Evolutionary conservation across 2,797 vertebrate species (phyloP), one percentile per base, ranked within the genome.

Genomic region (Taeniopygia guttata): DNA sequence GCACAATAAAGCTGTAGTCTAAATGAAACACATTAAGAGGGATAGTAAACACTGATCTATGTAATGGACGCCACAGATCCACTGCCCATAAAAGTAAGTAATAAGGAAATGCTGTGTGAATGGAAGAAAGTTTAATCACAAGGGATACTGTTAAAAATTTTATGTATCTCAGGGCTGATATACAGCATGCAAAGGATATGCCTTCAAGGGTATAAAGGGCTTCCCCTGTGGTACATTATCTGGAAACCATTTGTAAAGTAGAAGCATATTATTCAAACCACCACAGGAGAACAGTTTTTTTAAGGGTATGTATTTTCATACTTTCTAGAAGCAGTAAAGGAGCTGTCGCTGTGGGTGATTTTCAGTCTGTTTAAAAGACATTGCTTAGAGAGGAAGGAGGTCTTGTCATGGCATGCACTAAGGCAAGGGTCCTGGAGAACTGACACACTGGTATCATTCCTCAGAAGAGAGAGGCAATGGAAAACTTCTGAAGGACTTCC

Each of bases 11-110:
- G 27, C 32, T 83, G 16, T 38, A 67, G 30, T 83, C 38, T 67
- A 82, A 93, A 89, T 92, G 54, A 75, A 93, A 70, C 30, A 58
- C n/a, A 80, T 94, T 87, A 75, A 52, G 56, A 78, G 58, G 77
- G 56, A 87, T 16, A 87, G 81, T 93, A 91, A 94, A 89, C 64
- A 67, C 38, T 85, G 60, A 64, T 74, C 56, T 90, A 42, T 62
- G 79, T 51, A 88, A 80, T 40, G 72, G 68, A 77, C 66, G 82
- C 30, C 26, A 36, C 52, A 43, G 64, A 80, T 51, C 46, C 34
- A 60, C 29, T 74, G 58, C 40, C 68, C 27, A 38, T 94, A 85
- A 80, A 96, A 80, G 18, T 68, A 87, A 90, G 58, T 51, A 90
- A 78, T 69, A 92, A 83, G 54, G 64, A 82, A 89, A 72, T 52